A percentile compares a stretch with the other conserved stretches of the same genome.
Conservation (phyloP, 2,888 invertebrate genomes). For the Apotomis turbidana region DNA sequence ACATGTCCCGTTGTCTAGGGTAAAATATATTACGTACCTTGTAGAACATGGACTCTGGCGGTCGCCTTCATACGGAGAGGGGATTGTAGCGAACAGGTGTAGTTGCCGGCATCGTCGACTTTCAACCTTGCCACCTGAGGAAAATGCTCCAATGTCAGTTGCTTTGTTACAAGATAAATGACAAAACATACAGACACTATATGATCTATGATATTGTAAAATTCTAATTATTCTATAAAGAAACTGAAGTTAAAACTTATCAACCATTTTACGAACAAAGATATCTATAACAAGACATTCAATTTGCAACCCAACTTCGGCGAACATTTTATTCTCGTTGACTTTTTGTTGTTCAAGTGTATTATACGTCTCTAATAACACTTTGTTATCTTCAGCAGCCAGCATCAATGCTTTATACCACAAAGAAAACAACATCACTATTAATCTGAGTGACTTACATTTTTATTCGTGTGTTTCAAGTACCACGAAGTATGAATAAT, state of each 20-base stretch:
- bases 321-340: too few relatives aligned
- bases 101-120: slow-evolving; percentile 86
- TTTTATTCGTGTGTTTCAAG: neutral
- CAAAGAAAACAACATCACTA: neutral
- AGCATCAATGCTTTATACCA: neutral
- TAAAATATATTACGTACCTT: slow-evolving; percentile 75
- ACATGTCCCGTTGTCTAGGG: slow-evolving; percentile 8
- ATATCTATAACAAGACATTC: too few relatives aligned
- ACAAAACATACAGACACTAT: too few relatives aligned
- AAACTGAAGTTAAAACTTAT: too few relatives aligned
- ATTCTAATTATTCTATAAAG: too few relatives aligned
- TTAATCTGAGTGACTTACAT: neutral
- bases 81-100: slow-evolving; percentile 87
- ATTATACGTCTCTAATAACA: too few relatives aligned
- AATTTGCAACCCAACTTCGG: too few relatives aligned
- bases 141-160: slow-evolving; percentile 26
- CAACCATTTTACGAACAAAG: too few relatives aligned
- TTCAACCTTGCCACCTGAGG: slow-evolving; percentile 85
- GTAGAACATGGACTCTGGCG: slow-evolving; percentile 85
- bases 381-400: too few relatives aligned
- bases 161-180: neutral
- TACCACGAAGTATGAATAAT: neutral
- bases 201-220: too few relatives aligned
- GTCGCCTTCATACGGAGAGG: slow-evolving; percentile 81
- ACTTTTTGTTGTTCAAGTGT: too few relatives aligned